phyloP scores from a whole-genome alignment of 1,140 invertebrate species.

The Anastrepha obliqua region DNA sequence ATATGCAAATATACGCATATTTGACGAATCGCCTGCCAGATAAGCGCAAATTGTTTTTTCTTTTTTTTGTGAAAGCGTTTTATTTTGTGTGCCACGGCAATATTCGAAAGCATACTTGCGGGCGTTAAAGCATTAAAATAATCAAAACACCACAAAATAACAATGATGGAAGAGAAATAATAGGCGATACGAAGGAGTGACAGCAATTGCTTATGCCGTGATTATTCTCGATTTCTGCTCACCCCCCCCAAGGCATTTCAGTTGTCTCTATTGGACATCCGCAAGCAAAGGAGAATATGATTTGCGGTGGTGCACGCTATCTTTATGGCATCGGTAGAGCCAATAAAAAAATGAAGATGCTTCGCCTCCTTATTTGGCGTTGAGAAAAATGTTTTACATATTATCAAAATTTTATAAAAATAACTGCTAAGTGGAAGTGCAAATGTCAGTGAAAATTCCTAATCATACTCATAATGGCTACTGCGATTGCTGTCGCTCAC shows the following conservation, averaged over 20 bases:
- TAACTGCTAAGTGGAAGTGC: background rate
- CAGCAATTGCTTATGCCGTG: constrained; percentile 22
- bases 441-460: constrained; percentile 22
- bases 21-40: constrained; percentile 70
- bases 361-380: constrained; percentile 13
- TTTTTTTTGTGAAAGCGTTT: background rate
- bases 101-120: constrained; percentile 58
- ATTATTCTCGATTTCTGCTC: constrained; percentile 26
- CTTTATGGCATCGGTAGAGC: constrained; percentile 40
- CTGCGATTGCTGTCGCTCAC: background rate
- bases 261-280: background rate
- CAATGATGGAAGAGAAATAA: background rate
- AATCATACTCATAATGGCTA: constrained; percentile 42
- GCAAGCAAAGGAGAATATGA: background rate
- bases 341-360: constrained; percentile 24
- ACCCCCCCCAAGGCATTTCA: background rate
- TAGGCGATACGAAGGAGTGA: background rate
- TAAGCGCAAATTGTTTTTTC: constrained; percentile 71
- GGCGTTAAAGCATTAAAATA: constrained; percentile 64
- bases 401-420: background rate
- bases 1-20: constrained; percentile 62
- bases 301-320: constrained; percentile 12
- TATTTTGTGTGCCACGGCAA: background rate
- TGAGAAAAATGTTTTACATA: background rate
- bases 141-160: constrained; percentile 60